phyloP scores from a whole-genome alignment of 2,888 invertebrate species.

The Corythucha ciliata region DNA sequence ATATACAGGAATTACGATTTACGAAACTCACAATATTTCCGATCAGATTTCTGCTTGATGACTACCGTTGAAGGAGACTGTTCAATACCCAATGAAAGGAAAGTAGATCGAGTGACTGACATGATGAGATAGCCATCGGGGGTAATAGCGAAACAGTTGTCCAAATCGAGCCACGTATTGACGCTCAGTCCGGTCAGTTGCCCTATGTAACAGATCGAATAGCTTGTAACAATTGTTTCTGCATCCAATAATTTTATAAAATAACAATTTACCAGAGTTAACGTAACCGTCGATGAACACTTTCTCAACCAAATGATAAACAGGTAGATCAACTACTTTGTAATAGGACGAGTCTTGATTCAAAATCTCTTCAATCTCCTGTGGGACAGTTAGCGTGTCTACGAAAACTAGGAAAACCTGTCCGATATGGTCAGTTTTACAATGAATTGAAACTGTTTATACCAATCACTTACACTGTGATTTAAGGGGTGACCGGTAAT shows the following conservation, averaged over 20 bases:
- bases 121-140: constrained; percentile 47
- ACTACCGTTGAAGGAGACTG: constrained; percentile 23
- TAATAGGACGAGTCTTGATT: constrained; percentile 16
- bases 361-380: constrained; percentile 19
- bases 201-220: constrained; percentile 40
- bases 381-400: constrained; percentile 17
- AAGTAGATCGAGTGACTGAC: constrained; percentile 45
- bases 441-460: too few species aligned
- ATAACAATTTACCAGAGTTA: constrained; percentile 6
- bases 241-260: too few species aligned
- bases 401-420: constrained; percentile 17
- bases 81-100: constrained; percentile 48
- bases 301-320: constrained; percentile 17
- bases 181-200: constrained; percentile 45
- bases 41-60: constrained; percentile 13
- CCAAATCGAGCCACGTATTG: constrained; percentile 45
- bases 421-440: too few species aligned
- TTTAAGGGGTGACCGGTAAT: too few species aligned
- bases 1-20: neutral
- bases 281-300: constrained; percentile 21
- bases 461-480: too few species aligned
- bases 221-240: too few species aligned
- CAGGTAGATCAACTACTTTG: constrained; percentile 15
- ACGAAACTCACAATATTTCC: constrained; percentile 19
- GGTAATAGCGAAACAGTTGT: constrained; percentile 46